A percentile compares a stretch with the other conserved stretches of the same genome.
Evolutionary conservation across 64 coral and sea anemone species (phyloP).

Genomic region (Dendrophyllia cribrosa): DNA sequence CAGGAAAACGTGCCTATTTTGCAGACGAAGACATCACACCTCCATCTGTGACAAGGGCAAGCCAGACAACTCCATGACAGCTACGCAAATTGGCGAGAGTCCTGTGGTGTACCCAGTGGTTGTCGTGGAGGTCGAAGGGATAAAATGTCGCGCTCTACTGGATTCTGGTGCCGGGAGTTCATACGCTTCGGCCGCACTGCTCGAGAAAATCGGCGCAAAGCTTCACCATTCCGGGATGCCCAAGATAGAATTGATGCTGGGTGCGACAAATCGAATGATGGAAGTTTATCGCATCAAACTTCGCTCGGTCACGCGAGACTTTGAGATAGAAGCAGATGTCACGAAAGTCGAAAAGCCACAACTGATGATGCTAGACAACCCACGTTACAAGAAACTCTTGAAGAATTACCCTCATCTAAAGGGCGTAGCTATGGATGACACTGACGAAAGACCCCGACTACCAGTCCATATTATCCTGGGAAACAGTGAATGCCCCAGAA

Average conservation of each 20-base stretch:
- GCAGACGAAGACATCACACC: neutral
- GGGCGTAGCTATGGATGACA: too few species aligned
- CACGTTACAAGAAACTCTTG: neutral
- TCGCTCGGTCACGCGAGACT: neutral
- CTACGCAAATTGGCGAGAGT: conserved; percentile 14
- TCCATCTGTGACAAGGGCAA: neutral
- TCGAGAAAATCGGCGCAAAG: neutral
- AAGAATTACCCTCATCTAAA: neutral
- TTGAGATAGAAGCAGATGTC: too few species aligned
- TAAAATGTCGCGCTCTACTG: neutral
- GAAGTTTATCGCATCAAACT: conserved; percentile 7
- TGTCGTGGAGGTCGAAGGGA: neutral
- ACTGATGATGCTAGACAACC: neutral
- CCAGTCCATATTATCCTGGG: too few species aligned
- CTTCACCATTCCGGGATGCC: neutral
- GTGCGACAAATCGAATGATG: neutral
- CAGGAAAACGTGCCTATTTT: neutral
- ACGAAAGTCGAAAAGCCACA: neutral
- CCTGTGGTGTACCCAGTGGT: conserved; percentile 8
- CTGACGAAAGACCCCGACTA: too few species aligned
- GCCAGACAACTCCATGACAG: neutral
- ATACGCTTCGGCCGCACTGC: neutral
- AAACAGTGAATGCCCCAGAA: too few species aligned
- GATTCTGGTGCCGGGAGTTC: neutral
- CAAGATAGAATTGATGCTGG: conserved; percentile 8